phyloP scores from a whole-genome alignment of 2,113 vertebrate genomes.

The Mus musculus region GRCm39 chr1:54722001-54722500 shows the following conservation, averaged over 20 bases:
- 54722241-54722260: background rate
- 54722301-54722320: background rate
- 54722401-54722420: background rate
- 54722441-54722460: conserved; percentile 47
- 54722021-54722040: background rate
- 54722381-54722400: conserved; percentile 27
- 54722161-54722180: background rate
- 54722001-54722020: background rate
- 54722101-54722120: background rate
- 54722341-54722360: background rate
- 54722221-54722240: background rate
- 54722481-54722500: background rate
- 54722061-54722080: background rate
- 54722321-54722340: background rate
- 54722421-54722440: background rate
- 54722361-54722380: background rate
- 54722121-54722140: background rate
- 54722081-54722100: background rate
- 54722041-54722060: background rate
- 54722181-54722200: background rate
- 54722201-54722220: conserved; percentile 2
- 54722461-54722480: background rate
- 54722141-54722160: background rate
- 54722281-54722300: background rate
- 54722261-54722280: background rate